phyloP scores from a whole-genome alignment of 2,888 invertebrate genomes.

The Apamea anceps region DNA sequence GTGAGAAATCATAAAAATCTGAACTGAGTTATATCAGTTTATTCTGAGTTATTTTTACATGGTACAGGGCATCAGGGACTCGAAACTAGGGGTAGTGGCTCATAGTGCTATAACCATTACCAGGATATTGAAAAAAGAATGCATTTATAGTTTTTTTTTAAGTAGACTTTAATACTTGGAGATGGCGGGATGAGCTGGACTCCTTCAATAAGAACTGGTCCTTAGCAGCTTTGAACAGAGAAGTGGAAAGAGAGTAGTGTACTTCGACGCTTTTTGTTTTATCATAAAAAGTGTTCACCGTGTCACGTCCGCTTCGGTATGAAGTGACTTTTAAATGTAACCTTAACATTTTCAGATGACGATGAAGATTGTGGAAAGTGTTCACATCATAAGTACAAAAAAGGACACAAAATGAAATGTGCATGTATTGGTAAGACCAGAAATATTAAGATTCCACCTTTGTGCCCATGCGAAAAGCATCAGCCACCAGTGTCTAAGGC shows the following conservation, averaged over 20 bases:
- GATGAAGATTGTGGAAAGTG: constrained; percentile 34
- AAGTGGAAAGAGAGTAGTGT: background rate
- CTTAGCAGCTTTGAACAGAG: too few relatives aligned
- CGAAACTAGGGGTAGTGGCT: too few relatives aligned
- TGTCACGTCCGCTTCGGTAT: too few relatives aligned
- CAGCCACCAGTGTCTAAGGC: constrained; percentile 32
- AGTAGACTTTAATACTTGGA: background rate
- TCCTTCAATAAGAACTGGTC: too few relatives aligned
- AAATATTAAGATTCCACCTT: constrained; percentile 16
- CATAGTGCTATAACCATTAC: too few relatives aligned
- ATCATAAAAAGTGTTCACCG: background rate
- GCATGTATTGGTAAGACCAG: constrained; percentile 49
- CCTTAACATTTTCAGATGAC: constrained; percentile 19
- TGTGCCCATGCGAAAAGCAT: constrained; percentile 51
- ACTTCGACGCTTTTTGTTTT: background rate
- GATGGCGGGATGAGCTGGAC: background rate
- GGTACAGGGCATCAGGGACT: too few relatives aligned
- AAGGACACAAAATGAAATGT: constrained; percentile 31
- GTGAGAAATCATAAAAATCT: too few relatives aligned
- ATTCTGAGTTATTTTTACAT: too few relatives aligned
- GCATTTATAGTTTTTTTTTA: too few relatives aligned
- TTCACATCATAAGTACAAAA: constrained; percentile 23
- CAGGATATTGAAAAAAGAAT: background rate
- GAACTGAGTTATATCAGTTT: too few relatives aligned
- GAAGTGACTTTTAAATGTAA: background rate